Conservation (phyloP, 2,888 invertebrate genomes). For the Norana najaformis region DNA sequence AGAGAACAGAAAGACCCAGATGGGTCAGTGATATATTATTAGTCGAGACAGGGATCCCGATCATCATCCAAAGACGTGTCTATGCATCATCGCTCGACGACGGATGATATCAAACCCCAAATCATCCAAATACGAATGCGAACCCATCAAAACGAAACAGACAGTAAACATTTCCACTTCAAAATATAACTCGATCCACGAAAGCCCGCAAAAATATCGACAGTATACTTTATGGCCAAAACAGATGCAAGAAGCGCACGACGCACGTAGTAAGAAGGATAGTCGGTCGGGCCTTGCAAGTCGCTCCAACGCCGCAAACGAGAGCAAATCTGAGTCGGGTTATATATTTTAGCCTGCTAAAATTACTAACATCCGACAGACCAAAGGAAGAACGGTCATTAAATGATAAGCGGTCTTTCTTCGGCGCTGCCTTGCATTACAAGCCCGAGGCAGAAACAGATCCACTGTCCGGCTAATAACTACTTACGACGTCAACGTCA, state of each 20-base stretch:
- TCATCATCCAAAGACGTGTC: too few relatives aligned
- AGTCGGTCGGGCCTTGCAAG: neutral
- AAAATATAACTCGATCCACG: constrained; percentile 17
- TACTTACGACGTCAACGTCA: neutral
- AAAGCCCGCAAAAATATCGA: constrained; percentile 2
- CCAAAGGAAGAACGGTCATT: constrained; percentile 7
- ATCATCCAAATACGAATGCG: neutral
- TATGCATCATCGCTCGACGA: neutral
- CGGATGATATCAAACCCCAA: neutral
- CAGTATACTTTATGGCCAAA: neutral
- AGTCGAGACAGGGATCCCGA: too few relatives aligned
- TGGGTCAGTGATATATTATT: neutral
- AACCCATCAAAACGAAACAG: neutral
- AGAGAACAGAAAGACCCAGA: neutral
- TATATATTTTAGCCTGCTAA: neutral
- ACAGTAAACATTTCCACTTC: neutral
- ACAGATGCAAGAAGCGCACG: neutral
- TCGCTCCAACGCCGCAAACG: neutral
- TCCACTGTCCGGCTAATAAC: neutral
- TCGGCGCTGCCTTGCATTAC: neutral
- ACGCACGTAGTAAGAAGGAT: neutral
- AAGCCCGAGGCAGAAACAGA: neutral
- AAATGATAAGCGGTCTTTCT: neutral
- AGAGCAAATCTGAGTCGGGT: neutral
- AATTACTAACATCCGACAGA: neutral